These are phyloP conservation scores for Nanorana parkeri DNA, from an alignment of 2,113 vertebrate species.

Conservation along the genomic window DNA sequence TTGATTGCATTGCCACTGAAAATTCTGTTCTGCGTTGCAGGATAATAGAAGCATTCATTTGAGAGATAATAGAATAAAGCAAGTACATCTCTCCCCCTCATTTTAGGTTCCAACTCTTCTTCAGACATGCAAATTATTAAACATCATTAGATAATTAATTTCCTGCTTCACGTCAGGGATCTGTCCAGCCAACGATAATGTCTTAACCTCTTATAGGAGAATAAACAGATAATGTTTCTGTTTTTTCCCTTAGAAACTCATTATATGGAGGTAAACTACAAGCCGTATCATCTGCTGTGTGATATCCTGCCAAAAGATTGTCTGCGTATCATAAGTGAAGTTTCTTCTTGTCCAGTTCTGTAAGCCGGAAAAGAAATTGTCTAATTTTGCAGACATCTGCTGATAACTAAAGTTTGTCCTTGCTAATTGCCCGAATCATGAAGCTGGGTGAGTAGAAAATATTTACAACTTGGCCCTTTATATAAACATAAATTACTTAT, in stretches of 20 bases:
- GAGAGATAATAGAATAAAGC: no score
- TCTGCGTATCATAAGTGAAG: background rate
- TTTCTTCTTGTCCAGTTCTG: constrained; percentile 22
- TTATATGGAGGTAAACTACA: background rate
- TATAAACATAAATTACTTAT: no score
- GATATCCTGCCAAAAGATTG: constrained; percentile 5
- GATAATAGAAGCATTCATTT: no score
- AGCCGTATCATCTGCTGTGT: background rate
- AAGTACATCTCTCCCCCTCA: no score
- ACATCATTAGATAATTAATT: constrained; percentile 7
- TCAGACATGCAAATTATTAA: constrained; percentile 12
- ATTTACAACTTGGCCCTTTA: no score
- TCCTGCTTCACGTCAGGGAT: background rate
- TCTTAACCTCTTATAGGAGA: constrained; percentile 26
- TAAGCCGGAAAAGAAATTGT: constrained; percentile 3
- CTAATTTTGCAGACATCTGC: constrained; percentile 33
- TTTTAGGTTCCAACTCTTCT: no score
- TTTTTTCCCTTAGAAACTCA: background rate
- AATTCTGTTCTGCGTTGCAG: no score
- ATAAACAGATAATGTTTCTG: constrained; percentile 10
- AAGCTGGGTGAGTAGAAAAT: background rate
- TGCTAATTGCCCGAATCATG: constrained; percentile 5
- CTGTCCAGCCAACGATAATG: background rate
- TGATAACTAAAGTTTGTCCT: background rate
- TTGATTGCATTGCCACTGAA: no score